Base-by-base conservation (phyloP, 2,797 vertebrate genomes). In the Anisognathus igniventris region DNA sequence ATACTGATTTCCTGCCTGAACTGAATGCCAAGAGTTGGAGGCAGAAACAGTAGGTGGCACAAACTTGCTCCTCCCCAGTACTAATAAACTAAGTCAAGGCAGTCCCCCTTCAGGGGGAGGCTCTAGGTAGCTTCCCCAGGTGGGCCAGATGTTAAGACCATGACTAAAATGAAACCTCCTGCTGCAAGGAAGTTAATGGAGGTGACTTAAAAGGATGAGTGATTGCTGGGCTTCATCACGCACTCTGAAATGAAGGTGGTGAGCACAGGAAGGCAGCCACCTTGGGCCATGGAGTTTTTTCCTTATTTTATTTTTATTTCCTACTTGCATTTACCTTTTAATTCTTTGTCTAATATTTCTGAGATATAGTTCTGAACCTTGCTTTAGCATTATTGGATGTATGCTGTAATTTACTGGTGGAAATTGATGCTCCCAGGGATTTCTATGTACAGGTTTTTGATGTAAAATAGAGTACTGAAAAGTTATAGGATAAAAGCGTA, bases 391-490 rank as follows among this genome's bases (percentile, higher is more conserved):
- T 88, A 71, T 44, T 83, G 25, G 44, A 58, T 77, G 8, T 50
- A 86, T 61, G n/a, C 44, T 92, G 31, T 83, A 64, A 82, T 89
- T 86, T 87, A 35, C 58, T 73, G 7, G 16, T 71, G 39, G 47
- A 83, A 73, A 31, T 84, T 87, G 75, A 48, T 87, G 45, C 47
- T 96, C 47, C 47, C 0, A 3, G 58, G 53, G 42, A 90, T 88
- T 92, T 84, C 16, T 93, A 33, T 44, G 23, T 47, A 37, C 37
- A 71, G 28, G 24, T 20, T 57, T 91, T 70, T 86, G 30, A 67
- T 81, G 74, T 88, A 85, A 94, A 94, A 81, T 65, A 92, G 20
- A 53, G 6, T 39, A 54, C 18, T 54, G 66, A 81, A 92, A 90
- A 65, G 19, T 89, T 95, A 51, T 3, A 39, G n/a, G 53, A 31